A percentile compares a stretch with the other conserved stretches of the same genome.
These are phyloP conservation scores for Serranochromis macrocephalus DNA, from an alignment of 2,113 vertebrate genomes.

Conservation along the genomic window DNA sequence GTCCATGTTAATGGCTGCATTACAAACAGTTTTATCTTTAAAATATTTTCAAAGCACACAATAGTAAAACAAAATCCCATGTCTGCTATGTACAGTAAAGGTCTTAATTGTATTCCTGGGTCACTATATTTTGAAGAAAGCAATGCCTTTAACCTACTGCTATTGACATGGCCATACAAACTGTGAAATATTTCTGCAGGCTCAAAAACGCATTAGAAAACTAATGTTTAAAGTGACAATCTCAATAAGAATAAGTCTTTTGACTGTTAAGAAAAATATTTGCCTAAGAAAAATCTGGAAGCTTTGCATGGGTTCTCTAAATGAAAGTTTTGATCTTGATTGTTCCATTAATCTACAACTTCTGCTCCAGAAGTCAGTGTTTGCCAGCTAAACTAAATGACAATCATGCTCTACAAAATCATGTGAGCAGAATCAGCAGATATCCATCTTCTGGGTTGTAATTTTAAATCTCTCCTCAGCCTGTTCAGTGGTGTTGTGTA, in stretches of 20 bases:
- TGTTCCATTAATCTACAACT: not conserved
- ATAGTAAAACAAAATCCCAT: not conserved
- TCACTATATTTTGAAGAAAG: not conserved
- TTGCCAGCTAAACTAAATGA: not conserved
- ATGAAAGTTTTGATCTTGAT: not conserved
- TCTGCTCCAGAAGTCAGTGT: not conserved
- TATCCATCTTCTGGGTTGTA: not conserved
- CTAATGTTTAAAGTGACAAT: not conserved
- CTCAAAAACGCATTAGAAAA: not conserved
- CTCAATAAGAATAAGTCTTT: not conserved
- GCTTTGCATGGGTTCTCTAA: not conserved
- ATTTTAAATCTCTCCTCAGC: constrained; percentile 3
- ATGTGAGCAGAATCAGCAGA: not conserved
- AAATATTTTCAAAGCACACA: not conserved
- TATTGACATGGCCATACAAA: not conserved
- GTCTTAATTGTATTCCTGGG: not conserved
- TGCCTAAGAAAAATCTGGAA: not conserved
- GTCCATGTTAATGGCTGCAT: not conserved
- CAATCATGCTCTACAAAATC: not conserved
- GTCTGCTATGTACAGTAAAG: not conserved
- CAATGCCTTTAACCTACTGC: not conserved
- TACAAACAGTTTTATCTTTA: not conserved
- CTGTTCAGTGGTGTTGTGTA: not conserved
- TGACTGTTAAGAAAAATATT: not conserved
- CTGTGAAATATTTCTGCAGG: not conserved